A percentile compares a stretch with the other conserved stretches of the same genome.
These are phyloP conservation scores for Columba livia DNA, from an alignment of 2,113 vertebrate genomes.

Conservation along the genomic window DNA sequence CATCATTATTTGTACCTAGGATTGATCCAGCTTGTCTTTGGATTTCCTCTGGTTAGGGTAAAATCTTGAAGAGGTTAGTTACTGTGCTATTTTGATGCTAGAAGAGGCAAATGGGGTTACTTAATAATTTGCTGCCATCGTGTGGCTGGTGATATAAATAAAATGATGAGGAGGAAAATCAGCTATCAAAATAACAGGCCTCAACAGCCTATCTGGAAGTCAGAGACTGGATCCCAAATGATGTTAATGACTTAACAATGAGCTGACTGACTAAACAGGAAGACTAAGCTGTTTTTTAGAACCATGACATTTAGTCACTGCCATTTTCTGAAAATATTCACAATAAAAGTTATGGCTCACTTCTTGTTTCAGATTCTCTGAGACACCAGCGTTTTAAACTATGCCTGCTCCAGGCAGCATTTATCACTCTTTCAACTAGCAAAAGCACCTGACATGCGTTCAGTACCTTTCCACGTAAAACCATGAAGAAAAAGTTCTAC, in stretches of 20 bases:
- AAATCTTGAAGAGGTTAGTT: background rate
- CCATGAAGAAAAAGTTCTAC: background rate
- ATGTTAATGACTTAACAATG: background rate
- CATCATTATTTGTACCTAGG: background rate
- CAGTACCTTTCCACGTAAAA: background rate
- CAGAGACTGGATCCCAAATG: background rate
- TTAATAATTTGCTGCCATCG: slow-evolving; percentile 57
- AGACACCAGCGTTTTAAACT: background rate
- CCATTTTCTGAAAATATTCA: background rate
- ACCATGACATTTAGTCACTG: background rate
- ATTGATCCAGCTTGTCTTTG: background rate
- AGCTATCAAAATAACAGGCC: background rate
- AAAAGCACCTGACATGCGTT: background rate
- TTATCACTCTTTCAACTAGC: background rate
- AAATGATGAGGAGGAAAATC: background rate
- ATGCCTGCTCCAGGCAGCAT: background rate
- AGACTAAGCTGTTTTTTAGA: background rate
- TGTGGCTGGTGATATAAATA: slow-evolving; percentile 27
- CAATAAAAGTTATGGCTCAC: background rate
- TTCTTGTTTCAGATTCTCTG: background rate
- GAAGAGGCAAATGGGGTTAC: background rate
- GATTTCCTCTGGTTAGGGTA: background rate
- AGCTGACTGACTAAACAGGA: background rate
- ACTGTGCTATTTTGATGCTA: background rate
- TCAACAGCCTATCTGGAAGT: background rate